Base-by-base conservation (phyloP, 2,888 invertebrate genomes). In the Cerceris rybyensis region DNA sequence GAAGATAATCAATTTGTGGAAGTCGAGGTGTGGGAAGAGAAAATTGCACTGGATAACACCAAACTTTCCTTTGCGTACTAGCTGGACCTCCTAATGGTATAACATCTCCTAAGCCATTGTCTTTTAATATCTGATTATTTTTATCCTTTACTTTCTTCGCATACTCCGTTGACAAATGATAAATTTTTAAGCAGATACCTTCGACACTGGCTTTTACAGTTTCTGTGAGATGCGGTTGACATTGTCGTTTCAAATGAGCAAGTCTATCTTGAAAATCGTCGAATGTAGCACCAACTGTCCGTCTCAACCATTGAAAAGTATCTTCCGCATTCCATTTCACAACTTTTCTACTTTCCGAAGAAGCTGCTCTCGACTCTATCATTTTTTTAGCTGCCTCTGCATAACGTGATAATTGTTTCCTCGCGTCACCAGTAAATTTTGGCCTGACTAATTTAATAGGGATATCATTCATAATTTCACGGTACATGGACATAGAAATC, bases 241-340 rank as follows among this genome's bases (percentile, higher is more conserved):
- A 99, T 92, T 98, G 98, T 64, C 97, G 95, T 94, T 98, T 97
- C 65, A 99, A 93, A 93, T 99, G 98, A 9, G 97, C 96, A 79
- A 99, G 93, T 88, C 98, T 95, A 84, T 95, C 97, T 93, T 97
- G 96, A 92, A 98, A 98, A 92, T 98, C 98, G 92, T 98, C 98
- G 92, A 98, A 98, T 2, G 97, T 98, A 11, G 98, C 98, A 69
- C 98, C 98, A 43, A 98, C 96, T 9, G 98, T 98, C 89, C 97
- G 95, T 90, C 98, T 94, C 64, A 99, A 92, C 98, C 98, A 99
- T 87, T 97, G 97, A 93, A 99, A 98, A 39, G 98, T 98, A 88
- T 99, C 98, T 90, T 99, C 98, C 0, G 98, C 98, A 93, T 98
- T 98, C 99, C 99, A 99, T 92, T 98, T 99, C 0, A 99, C 98